Base-by-base conservation (phyloP, 2,888 invertebrate species). In the Melanostoma scalare region DNA sequence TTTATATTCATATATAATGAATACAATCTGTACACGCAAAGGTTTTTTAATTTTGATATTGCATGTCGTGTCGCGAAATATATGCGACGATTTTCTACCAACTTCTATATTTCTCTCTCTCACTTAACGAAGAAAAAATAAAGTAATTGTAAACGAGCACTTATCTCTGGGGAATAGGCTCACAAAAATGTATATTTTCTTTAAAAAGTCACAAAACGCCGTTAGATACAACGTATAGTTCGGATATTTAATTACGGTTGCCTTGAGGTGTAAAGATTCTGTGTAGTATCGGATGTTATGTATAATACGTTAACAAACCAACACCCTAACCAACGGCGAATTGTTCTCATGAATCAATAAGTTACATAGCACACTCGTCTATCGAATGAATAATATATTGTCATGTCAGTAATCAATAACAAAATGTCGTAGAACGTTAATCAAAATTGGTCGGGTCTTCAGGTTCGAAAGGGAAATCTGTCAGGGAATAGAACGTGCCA, bases 31-130 rank as follows among this genome's bases (percentile, higher is more conserved):
- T 75, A 10, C 87, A 88, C 88, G 89, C 87, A 81, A 87, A 85
- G 85, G 74, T 86, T 87, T 87, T 87, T 87, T 88, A 87, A 89
- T 89, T 89, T 87, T 85, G 87, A 87, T 86, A 88, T 88, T 86
- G 89, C 88, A 88, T 88, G 89, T 87, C 86, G 60, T 88, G 89
- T 87, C 86, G 60, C n/a, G 48, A 36, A 58, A 65, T 75, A 58
- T 75, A 65, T 65, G 50, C 52, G 52, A 78, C 65, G 72, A 72
- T 78, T 65, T 46, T 72, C 40, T 50, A 77, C 48, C 69, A 53
- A 61, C 55, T 20, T 20, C 20, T 20, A 20, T 20, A 20, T 20
- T 1, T 72, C 72, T 65, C 38, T 56, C 38, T 78, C 50, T 65
- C 52, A 46, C 30, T 20, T 1, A 1, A 52, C 5, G n/a, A 36